Evolutionary conservation across 2,113 vertebrate species (phyloP), one percentile per base, ranked within the genome.

Genomic region (Glareola pratincola): DNA sequence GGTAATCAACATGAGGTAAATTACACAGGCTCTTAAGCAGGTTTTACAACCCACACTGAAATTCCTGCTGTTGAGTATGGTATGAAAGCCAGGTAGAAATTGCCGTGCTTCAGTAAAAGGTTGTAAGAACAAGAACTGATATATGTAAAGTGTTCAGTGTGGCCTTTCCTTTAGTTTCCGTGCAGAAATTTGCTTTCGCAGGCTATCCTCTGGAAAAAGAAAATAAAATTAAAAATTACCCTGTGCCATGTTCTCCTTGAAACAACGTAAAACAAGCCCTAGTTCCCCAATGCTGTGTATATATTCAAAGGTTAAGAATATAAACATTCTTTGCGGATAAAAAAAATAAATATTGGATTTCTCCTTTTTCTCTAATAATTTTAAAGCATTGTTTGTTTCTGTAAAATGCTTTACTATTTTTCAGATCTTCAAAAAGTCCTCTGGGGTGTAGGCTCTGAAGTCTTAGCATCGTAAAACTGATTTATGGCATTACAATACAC

Each of bases 1-100:
- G 51, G 74, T 95, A 94, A 91, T 96, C 93, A 95, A 96, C 87
- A 34, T 91, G 92, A 94, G 87, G 94, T 91, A 97, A 96, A 97
- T 95, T 96, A 82, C 87, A 87, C 66, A 90, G 77, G 69, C 67
- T 95, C 66, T 96, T 94, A 85, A 92, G 89, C 92, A 94, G 60
- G n/a, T 96, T 96, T 96, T 95, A 95, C 81, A 88, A 27, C 62
- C 66, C 53, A 91, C 88, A 68, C 53, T 89, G 96, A 96, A 94
- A 81, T 64, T 85, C 79, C 83, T 91, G 68, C 88, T 94, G 85
- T 37, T 88, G 88, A 47, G 54, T 36, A 21, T 26, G 60, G 76
- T 63, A 39, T 64, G 76, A 87, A 96, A 91, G 50, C 23, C 64
- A 90, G 69, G 77, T 56, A 85, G 87, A 87, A 85, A 84, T 60